Base-by-base conservation (phyloP, 1,140 invertebrate genomes). In the Drosophila nannoptera region DNA sequence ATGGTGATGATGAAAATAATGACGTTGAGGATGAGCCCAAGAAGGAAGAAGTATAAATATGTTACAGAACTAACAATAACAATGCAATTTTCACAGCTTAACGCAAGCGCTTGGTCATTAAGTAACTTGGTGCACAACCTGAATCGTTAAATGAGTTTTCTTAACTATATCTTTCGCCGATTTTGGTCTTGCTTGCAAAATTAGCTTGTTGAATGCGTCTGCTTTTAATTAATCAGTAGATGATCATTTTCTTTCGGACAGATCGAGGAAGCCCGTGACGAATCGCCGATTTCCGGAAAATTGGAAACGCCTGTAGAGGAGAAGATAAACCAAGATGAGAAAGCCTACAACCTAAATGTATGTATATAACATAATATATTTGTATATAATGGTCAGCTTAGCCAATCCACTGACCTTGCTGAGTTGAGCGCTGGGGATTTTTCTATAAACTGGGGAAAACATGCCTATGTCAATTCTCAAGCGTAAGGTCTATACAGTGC, bases 11-110 rank as follows among this genome's bases (percentile, higher is more conserved):
- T 7, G 12, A 48, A 16, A 22, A 22, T 22, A 22, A 22, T 2
- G 55, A 69, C 8, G 14, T 55, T 14, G 48, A 56, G 4, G n/a
- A 36, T n/a, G 56, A 42, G 33, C 8, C 38, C 12, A 22, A 60
- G 45, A 22, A 12, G 29, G 16, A n/a, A 12, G 35, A 63, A 63
- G 61, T 63, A 63, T 63, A 38, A 38, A 7, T 29, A 35, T 50
- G 31, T 50, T 50, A 22, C 22, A 22, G 22, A 22, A 22, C 22
- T 31, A 16, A 7, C 12, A 14, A 52, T 52, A 52, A 12, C 11
- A 11, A 7, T 38, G 6, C 22, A 40, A 8, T 16, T 40, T 12
- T 4, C 14, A 38, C 7, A 29, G 12, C 11, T 12, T 29, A 54
- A 29, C 16, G 16, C 16, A 7, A 31, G 5, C 29, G 52, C 52